phyloP scores from a whole-genome alignment of 1,140 invertebrate genomes.

The Scaptomyza pallida region DNA sequence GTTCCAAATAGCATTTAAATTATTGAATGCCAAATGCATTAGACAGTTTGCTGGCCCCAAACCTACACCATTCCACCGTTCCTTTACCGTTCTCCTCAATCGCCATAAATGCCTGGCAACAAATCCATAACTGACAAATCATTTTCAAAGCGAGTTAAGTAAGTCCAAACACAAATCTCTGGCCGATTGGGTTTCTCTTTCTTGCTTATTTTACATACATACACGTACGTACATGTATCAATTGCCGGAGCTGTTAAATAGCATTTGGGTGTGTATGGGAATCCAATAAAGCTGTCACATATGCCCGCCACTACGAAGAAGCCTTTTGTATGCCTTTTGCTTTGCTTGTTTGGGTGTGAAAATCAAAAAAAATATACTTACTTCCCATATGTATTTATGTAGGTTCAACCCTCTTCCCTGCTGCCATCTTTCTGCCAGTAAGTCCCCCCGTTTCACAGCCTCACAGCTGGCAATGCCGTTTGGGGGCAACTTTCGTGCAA shows the following conservation, averaged over 20 bases:
- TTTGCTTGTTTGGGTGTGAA: slow-evolving; percentile 73
- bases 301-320: slow-evolving; percentile 59
- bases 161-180: slow-evolving; percentile 46
- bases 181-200: not conserved
- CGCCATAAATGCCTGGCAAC: slow-evolving; percentile 5
- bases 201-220: not conserved
- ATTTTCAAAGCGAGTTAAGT: slow-evolving; percentile 55
- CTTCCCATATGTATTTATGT: slow-evolving; percentile 53
- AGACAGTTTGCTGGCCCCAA: slow-evolving; percentile 46
- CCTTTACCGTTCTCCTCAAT: not conserved
- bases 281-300: slow-evolving; percentile 80
- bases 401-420: not conserved
- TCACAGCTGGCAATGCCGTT: slow-evolving; percentile 42
- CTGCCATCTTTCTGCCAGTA: not conserved
- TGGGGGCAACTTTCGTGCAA: slow-evolving; percentile 70
- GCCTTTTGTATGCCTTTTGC: slow-evolving; percentile 53
- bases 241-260: slow-evolving; percentile 63
- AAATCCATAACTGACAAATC: slow-evolving; percentile 64
- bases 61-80: no score
- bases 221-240: slow-evolving; percentile 20
- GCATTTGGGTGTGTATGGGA: slow-evolving; percentile 68
- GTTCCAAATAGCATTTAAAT: slow-evolving; percentile 47
- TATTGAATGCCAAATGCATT: slow-evolving; percentile 71
- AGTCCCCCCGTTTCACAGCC: not conserved
- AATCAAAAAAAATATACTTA: slow-evolving; percentile 69